A percentile compares a stretch with the other conserved stretches of the same genome.
Evolutionary conservation across 2,797 vertebrate genomes (phyloP).

Genomic region (Clangula hyemalis): DNA sequence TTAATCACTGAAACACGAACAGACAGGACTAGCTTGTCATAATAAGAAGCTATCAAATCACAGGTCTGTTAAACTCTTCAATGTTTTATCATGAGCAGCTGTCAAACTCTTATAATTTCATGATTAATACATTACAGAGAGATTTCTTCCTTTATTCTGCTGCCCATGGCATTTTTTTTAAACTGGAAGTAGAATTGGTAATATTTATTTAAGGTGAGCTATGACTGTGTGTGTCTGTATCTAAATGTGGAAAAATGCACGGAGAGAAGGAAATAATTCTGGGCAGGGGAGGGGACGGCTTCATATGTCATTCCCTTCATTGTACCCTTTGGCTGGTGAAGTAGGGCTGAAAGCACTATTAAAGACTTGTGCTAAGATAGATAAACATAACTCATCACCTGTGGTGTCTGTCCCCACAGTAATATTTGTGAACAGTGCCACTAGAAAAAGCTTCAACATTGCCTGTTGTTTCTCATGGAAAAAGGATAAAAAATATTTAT

Average conservation of each 20-base stretch:
- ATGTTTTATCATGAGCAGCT: conserved; percentile 65
- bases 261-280: not conserved
- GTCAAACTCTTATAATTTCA: conserved; percentile 68
- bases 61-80: conserved; percentile 48
- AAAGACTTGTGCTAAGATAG: not conserved
- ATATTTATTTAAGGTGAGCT: conserved; percentile 51
- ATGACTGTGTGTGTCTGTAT: not conserved
- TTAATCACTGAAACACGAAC: conserved; percentile 73
- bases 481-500: not conserved
- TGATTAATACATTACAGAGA: conserved; percentile 75
- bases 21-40: conserved; percentile 67
- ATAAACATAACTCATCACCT: not conserved
- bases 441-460: not conserved
- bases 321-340: not conserved
- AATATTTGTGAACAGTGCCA: not conserved
- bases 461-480: not conserved
- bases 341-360: not conserved
- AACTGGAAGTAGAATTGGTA: conserved; percentile 24
- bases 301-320: not conserved
- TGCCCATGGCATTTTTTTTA: conserved; percentile 51
- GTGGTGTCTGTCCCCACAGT: not conserved
- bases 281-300: not conserved
- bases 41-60: conserved; percentile 73
- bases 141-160: conserved; percentile 72
- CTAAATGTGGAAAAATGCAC: not conserved